Conservation (phyloP, 2,113 vertebrate species). For the Desmodus rotundus region DNA sequence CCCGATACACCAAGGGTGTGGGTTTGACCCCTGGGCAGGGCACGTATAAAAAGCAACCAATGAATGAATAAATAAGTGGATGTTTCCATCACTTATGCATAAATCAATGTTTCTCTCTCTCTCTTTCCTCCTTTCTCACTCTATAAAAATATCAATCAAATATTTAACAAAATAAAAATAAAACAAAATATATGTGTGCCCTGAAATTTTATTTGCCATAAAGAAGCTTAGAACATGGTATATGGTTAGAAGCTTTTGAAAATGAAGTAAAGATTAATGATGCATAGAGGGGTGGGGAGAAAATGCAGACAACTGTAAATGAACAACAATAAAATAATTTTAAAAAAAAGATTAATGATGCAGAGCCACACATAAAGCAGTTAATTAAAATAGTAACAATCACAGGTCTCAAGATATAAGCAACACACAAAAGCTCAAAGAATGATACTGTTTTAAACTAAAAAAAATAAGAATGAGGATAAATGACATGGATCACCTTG, state of each 20-base stretch:
- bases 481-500: background rate
- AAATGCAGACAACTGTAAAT: no score
- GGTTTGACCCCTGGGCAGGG: no score
- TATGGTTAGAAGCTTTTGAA: background rate
- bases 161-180: no score
- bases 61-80: no score
- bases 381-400: background rate
- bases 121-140: no score
- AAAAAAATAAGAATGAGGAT: background rate
- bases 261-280: background rate
- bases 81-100: no score
- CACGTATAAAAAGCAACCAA: no score
- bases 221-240: background rate
- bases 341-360: background rate
- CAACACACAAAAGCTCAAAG: background rate
- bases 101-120: no score
- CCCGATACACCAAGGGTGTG: no score
- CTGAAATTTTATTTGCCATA: slow-evolving; percentile 46
- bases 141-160: no score
- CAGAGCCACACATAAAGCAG: background rate
- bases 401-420: background rate
- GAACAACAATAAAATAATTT: no score
- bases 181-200: background rate
- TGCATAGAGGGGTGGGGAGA: no score
- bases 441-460: background rate